These are phyloP conservation scores for Austrolebias charrua DNA, from an alignment of 2,797 vertebrate species.

Conservation along the genomic window DNA sequence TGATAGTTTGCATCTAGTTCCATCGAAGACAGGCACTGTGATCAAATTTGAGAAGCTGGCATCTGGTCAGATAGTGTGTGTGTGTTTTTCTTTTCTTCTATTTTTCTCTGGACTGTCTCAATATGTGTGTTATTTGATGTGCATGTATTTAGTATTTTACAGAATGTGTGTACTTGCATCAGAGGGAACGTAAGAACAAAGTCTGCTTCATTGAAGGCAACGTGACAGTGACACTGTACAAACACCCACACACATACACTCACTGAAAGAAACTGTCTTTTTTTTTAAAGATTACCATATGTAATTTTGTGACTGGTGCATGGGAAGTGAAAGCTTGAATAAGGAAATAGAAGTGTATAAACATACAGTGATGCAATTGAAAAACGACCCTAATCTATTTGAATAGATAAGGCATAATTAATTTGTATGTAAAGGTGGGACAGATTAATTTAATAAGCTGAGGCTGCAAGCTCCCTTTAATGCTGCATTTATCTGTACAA, in stretches of 20 bases:
- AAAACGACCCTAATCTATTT: not conserved
- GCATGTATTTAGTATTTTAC: slow-evolving; percentile 35
- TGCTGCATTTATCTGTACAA: slow-evolving; percentile 3
- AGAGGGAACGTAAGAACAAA: too few relatives aligned
- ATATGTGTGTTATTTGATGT: slow-evolving; percentile 35
- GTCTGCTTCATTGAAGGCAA: too few relatives aligned
- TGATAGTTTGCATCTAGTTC: slow-evolving; percentile 69
- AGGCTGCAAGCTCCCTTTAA: slow-evolving; percentile 2
- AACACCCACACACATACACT: slow-evolving; percentile 14
- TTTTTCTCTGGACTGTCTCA: slow-evolving; percentile 20
- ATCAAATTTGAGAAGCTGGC: slow-evolving; percentile 69
- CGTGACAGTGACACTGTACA: slow-evolving; percentile 4
- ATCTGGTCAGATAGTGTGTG: slow-evolving; percentile 40
- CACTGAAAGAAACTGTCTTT: too few relatives aligned
- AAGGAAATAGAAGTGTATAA: not conserved
- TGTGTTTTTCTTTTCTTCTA: too few relatives aligned
- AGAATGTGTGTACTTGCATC: slow-evolving; percentile 9
- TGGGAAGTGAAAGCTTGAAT: slow-evolving; percentile 10
- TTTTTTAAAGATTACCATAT: too few relatives aligned
- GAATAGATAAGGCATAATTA: slow-evolving; percentile 1
- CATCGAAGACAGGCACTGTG: slow-evolving; percentile 69
- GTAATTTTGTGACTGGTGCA: slow-evolving; percentile 28
- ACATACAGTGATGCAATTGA: not conserved
- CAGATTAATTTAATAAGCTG: slow-evolving; percentile 11
- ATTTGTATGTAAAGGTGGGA: slow-evolving; percentile 6